A percentile compares a stretch with the other conserved stretches of the same genome.
These are phyloP conservation scores for Tamias sibiricus DNA, from an alignment of 2,113 vertebrate genomes.

Conservation along the genomic window DNA sequence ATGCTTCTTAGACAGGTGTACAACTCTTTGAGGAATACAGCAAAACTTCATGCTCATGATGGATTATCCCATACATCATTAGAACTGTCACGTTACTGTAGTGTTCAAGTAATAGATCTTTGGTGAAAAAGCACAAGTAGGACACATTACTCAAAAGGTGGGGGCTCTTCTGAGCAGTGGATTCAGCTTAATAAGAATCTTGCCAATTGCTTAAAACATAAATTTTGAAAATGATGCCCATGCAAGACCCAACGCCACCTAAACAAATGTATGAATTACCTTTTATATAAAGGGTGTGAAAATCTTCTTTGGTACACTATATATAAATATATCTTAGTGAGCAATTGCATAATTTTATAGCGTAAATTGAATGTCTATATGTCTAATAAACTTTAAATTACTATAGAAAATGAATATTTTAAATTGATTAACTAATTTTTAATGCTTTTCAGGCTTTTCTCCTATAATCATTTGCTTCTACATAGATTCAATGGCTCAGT, in stretches of 20 bases:
- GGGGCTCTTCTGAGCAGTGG: constrained; percentile 4
- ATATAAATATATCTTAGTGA: constrained; percentile 38
- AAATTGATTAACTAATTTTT: constrained; percentile 42
- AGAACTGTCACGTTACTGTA: not conserved
- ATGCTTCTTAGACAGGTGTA: constrained; percentile 21
- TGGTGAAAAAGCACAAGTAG: not conserved
- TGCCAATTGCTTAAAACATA: constrained; percentile 46
- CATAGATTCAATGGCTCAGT: not conserved
- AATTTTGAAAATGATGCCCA: not conserved
- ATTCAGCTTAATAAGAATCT: constrained; percentile 56
- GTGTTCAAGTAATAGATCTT: constrained; percentile 42
- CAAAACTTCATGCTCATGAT: not conserved
- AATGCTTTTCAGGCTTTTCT: constrained; percentile 20
- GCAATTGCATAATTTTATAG: not conserved
- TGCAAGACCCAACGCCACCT: not conserved
- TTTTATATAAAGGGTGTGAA: not conserved
- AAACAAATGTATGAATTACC: not conserved
- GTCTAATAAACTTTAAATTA: not conserved
- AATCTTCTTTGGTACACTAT: not conserved
- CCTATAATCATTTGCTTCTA: fast-evolving
- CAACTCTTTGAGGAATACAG: constrained; percentile 29
- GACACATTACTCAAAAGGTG: constrained; percentile 54
- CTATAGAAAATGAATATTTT: not conserved
- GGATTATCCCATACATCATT: constrained; percentile 6
- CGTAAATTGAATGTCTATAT: not conserved